Conservation (phyloP, 2,888 invertebrate genomes). For the Mythimna vitellina region DNA sequence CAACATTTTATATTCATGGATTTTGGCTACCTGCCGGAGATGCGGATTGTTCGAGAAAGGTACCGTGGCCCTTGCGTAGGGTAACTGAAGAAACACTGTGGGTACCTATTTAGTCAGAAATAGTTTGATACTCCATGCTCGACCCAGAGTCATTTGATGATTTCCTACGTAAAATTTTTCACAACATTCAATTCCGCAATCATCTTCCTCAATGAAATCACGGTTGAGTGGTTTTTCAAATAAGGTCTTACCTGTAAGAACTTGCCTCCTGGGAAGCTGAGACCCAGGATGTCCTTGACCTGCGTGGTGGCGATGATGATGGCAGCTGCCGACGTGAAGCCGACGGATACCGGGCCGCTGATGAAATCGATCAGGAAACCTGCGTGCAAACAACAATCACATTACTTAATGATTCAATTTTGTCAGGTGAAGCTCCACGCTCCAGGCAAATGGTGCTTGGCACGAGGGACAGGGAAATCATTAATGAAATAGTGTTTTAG, state of each 20-base stretch:
- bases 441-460: background rate
- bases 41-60: too few relatives aligned
- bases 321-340: conserved; percentile 95
- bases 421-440: background rate
- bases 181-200: background rate
- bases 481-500: background rate
- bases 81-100: too few relatives aligned
- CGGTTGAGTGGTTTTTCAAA: background rate
- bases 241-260: conserved; percentile 90
- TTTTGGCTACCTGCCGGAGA: background rate
- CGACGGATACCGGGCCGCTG: conserved; percentile 95
- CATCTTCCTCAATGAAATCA: background rate
- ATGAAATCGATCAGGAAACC: conserved; percentile 96
- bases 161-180: too few relatives aligned
- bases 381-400: conserved; percentile 70
- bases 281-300: conserved; percentile 93
- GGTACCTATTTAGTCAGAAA: too few relatives aligned
- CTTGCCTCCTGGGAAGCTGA: conserved; percentile 92
- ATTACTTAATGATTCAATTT: background rate
- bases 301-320: conserved; percentile 96
- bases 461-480: too few relatives aligned
- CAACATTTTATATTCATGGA: background rate
- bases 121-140: too few relatives aligned
- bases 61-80: too few relatives aligned
- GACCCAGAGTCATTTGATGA: too few relatives aligned